These are phyloP conservation scores for Chondrilla cf. caribensis DNA, from an alignment of 37 sponge, comb jelly and placozoan genomes.

Conservation along the genomic window DNA sequence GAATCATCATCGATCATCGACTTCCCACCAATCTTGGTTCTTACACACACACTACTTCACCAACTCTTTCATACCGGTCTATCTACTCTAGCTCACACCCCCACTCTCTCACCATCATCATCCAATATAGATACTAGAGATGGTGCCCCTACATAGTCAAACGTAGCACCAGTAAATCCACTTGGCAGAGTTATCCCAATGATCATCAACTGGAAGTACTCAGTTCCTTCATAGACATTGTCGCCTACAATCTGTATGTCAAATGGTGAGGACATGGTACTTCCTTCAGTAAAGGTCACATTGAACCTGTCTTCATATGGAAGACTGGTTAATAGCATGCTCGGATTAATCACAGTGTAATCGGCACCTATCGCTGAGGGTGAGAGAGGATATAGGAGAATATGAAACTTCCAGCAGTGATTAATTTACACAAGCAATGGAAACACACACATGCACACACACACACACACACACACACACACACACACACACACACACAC, in stretches of 20 bases:
- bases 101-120: constrained; percentile 18
- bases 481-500: too few species aligned
- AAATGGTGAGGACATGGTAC: not conserved
- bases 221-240: constrained; percentile 1
- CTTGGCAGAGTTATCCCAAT: not conserved
- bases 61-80: too few species aligned
- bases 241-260: not conserved
- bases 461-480: too few species aligned
- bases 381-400: too few species aligned
- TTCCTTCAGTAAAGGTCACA: not conserved
- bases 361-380: too few species aligned
- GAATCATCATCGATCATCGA: too few species aligned
- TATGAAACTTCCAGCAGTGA: too few species aligned
- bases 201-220: not conserved
- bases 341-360: not conserved
- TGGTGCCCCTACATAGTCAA: not conserved
- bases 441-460: too few species aligned
- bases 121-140: not conserved
- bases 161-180: not conserved
- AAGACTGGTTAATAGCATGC: not conserved
- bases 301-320: not conserved
- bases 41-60: too few species aligned
- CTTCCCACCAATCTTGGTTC: too few species aligned
- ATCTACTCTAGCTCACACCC: too few species aligned
- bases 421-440: too few species aligned